These are phyloP conservation scores for Physella acuta DNA, from an alignment of 1,140 invertebrate species.

Conservation along the genomic window DNA sequence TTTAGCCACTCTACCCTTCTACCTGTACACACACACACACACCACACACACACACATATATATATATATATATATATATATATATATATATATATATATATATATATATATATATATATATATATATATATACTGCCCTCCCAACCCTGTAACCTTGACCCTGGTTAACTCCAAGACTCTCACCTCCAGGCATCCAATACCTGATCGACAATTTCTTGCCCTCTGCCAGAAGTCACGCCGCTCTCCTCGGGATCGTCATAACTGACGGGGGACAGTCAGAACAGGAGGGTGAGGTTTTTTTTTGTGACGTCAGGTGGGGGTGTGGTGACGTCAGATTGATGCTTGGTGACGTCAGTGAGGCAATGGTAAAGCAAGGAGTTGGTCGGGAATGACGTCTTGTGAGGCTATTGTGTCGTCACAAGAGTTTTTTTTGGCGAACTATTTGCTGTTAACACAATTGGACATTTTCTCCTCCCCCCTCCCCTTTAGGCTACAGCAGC, in stretches of 20 bases:
- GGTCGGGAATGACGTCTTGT: no score
- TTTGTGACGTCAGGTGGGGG: no score
- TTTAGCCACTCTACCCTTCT: background rate
- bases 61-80: background rate
- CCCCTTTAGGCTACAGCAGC: background rate
- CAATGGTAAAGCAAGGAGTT: no score
- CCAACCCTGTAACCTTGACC: no score
- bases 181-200: constrained; percentile 15
- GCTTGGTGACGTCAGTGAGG: no score
- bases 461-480: no score
- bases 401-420: no score
- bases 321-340: no score
- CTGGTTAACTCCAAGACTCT: no score
- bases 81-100: background rate
- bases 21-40: background rate
- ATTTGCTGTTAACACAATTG: no score
- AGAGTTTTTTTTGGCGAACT: no score
- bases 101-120: background rate
- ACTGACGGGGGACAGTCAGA: constrained; percentile 29
- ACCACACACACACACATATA: background rate
- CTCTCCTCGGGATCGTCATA: constrained; percentile 26
- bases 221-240: background rate
- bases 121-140: background rate
- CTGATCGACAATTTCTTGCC: constrained; percentile 16
- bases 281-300: background rate